Percentiles rank a stretch among this genome's conserved stretches.
Conservation (phyloP, 2,113 vertebrate genomes). For the Poeciliopsis prolifica region DNA sequence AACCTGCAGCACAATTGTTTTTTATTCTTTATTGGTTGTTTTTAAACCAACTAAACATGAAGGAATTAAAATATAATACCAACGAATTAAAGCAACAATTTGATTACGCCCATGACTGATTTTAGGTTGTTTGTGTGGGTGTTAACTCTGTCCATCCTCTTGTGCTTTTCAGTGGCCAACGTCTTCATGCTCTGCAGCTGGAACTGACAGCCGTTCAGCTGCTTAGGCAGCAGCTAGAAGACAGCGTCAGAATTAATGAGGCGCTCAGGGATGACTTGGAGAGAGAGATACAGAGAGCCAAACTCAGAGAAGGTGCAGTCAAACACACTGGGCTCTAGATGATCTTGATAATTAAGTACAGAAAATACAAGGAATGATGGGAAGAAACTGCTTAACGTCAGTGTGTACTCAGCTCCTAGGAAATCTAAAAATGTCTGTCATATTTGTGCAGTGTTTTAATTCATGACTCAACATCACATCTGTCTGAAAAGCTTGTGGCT, state of each 20-base stretch:
- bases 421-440: slow-evolving; percentile 7
- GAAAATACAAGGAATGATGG: neutral
- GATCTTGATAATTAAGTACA: slow-evolving; percentile 22
- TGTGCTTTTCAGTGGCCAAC: slow-evolving; percentile 70
- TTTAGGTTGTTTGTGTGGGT: neutral
- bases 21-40: too few species aligned
- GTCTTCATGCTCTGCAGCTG: slow-evolving; percentile 82
- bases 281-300: slow-evolving; percentile 83
- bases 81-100: neutral
- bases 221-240: slow-evolving; percentile 88
- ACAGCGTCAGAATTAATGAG: slow-evolving; percentile 82
- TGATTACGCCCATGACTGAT: neutral
- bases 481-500: slow-evolving; percentile 15
- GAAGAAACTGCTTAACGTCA: neutral
- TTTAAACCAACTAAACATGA: too few species aligned
- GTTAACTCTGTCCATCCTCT: neutral
- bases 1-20: too few species aligned
- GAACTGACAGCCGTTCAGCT: slow-evolving; percentile 84
- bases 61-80: neutral
- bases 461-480: slow-evolving; percentile 18
- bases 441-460: slow-evolving; percentile 33
- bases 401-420: neutral
- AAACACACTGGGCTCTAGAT: slow-evolving; percentile 44
- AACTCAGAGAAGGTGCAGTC: slow-evolving; percentile 84
- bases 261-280: slow-evolving; percentile 86